Evolutionary conservation across 2,797 vertebrate species (phyloP), one percentile per base, ranked within the genome.

Genomic region (Muscicapa striata): DNA sequence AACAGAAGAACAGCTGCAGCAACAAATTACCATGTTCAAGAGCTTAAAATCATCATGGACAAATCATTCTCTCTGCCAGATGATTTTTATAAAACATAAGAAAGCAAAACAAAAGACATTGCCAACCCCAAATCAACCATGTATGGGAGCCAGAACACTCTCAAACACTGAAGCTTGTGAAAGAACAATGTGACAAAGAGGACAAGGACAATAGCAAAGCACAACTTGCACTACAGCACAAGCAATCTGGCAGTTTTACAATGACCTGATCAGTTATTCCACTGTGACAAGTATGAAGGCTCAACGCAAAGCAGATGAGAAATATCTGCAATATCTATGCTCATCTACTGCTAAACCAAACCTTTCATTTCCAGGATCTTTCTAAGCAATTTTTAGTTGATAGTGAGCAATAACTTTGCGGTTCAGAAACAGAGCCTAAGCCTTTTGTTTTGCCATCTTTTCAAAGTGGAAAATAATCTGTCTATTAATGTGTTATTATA

Each of bases 121-220:
- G 87, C 82, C 87, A 94, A 63, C 23, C 46, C 32, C 73, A 93
- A 95, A 93, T 81, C 82, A 70, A 79, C 61, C 77, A 73, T 2
- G 9, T 73, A 81, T 0, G 0, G 61, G 62, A 81, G 84, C 51
- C 92, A 95, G 73, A 95, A 92, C 27, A 17, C 62, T 85, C 63
- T 79, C 69, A 34, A 62, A 67, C 55, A 46, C 49, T 59, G 63
- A 86, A 92, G 89, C 62, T 82, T 86, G 73, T 32, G 67, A 66
- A 84, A 94, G 83, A 92, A 93, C 66, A 94, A 67, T 58, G 40
- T 61, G 82, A 90, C 73, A 88, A 80, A 92, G 84, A 94, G 58
- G 66, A 90, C 1, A 9, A 75, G 81, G 75, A 94, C 84, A 94
- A 92, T 14, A 87, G 69, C 61, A 91, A 90, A 93, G 59, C 61